Evolutionary conservation across 2,797 vertebrate genomes (phyloP).

Genomic region (Valencia hispanica): DNA sequence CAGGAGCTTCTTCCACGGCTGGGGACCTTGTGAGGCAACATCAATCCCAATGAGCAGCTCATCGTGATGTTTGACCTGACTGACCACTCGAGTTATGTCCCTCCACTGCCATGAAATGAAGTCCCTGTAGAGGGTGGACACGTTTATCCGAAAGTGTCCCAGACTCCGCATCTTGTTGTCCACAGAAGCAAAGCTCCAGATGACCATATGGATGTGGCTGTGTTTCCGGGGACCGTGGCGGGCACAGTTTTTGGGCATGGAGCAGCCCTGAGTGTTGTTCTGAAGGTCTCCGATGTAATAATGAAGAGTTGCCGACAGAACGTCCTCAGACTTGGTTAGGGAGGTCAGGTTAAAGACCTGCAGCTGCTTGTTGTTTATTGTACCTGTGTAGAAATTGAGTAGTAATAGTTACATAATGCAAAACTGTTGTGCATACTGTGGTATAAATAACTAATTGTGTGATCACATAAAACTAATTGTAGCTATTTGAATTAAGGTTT

Average conservation of each 20-base stretch:
- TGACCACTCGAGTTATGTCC: slow-evolving; percentile 89
- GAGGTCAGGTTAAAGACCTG: slow-evolving; percentile 95
- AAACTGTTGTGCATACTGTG: neutral
- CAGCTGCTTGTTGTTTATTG: slow-evolving; percentile 78
- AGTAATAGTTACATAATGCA: slow-evolving; percentile 7
- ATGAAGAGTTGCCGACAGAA: slow-evolving; percentile 91
- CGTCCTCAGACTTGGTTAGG: slow-evolving; percentile 90
- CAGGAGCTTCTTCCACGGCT: slow-evolving; percentile 74
- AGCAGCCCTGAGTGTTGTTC: slow-evolving; percentile 61
- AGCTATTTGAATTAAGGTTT: neutral
- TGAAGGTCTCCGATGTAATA: slow-evolving; percentile 86
- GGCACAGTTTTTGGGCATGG: slow-evolving; percentile 53
- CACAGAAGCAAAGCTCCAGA: slow-evolving; percentile 84
- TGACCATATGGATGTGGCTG: slow-evolving; percentile 80
- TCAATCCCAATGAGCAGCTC: slow-evolving; percentile 88
- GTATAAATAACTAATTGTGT: neutral
- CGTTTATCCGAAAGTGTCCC: slow-evolving; percentile 83
- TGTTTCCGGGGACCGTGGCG: slow-evolving; percentile 65
- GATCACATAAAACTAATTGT: neutral
- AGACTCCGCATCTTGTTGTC: slow-evolving; percentile 81
- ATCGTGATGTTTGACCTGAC: slow-evolving; percentile 82
- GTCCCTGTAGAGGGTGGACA: slow-evolving; percentile 78
- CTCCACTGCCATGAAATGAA: slow-evolving; percentile 89
- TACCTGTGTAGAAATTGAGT: slow-evolving; percentile 73
- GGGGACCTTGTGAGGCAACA: slow-evolving; percentile 74